Conservation (phyloP, 1,140 invertebrate species). For the Hermatobates lingyangjiaoensis region DNA sequence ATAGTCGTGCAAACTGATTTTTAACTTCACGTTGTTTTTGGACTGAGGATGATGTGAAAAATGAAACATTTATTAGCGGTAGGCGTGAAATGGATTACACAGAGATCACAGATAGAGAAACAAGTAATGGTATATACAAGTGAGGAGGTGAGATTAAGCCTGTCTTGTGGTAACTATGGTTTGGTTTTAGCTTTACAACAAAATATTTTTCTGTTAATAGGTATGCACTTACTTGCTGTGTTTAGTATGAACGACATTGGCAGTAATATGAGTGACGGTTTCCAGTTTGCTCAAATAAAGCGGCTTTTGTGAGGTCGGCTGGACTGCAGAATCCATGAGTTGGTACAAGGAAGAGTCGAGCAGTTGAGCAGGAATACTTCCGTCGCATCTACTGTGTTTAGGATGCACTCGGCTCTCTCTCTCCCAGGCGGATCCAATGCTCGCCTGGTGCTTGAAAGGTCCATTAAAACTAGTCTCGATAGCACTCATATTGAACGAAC, state of each 20-base stretch:
- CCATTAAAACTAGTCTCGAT: conserved; percentile 71
- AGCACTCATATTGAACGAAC: conserved; percentile 70
- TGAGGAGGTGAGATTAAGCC: too few species aligned
- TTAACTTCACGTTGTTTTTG: too few species aligned
- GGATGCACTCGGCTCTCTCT: conserved; percentile 28
- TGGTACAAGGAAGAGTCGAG: conserved; percentile 62
- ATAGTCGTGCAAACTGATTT: too few species aligned
- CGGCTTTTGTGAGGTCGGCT: conserved; percentile 45
- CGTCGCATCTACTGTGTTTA: conserved; percentile 16
- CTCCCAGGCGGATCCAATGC: conserved; percentile 59
- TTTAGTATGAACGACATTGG: conserved; percentile 53
- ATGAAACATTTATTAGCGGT: too few species aligned
- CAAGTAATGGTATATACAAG: too few species aligned
- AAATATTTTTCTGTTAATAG: conserved; percentile 23
- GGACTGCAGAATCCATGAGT: conserved; percentile 71
- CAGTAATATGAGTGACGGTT: conserved; percentile 56
- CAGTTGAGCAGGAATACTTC: conserved; percentile 15
- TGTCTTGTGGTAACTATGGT: not conserved
- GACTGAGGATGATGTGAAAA: too few species aligned
- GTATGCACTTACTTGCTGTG: conserved; percentile 26
- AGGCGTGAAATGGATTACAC: too few species aligned
- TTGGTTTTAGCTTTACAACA: conserved; percentile 16
- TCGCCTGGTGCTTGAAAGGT: conserved; percentile 67
- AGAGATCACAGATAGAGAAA: too few species aligned
- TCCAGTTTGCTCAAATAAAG: conserved; percentile 49